Evolutionary conservation across 2,797 vertebrate species (phyloP).

Genomic region (Petrocephalus sullivani): DNA sequence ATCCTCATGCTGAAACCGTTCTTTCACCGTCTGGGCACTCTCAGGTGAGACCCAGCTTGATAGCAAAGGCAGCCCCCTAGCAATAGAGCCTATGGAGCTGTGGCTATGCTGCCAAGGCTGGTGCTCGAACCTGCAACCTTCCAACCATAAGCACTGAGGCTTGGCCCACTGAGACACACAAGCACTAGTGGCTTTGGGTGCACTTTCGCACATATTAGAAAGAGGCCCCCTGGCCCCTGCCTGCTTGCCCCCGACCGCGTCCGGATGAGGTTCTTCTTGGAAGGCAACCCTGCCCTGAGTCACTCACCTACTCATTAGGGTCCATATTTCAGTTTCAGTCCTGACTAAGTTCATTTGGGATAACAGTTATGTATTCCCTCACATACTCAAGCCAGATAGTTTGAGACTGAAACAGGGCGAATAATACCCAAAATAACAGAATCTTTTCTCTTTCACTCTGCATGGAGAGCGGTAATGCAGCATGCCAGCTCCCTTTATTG

Average conservation of each 20-base stretch:
- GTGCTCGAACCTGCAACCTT: background rate
- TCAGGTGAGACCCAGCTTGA: background rate
- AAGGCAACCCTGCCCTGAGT: background rate
- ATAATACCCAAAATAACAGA: background rate
- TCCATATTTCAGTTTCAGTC: constrained; percentile 24
- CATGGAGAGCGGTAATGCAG: background rate
- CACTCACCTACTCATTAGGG: background rate
- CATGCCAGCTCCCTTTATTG: background rate
- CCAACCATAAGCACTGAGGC: background rate
- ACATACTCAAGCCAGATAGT: constrained; percentile 39
- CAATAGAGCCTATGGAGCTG: background rate
- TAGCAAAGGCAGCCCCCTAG: background rate
- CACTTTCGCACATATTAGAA: background rate
- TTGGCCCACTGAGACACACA: background rate
- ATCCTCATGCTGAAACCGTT: background rate
- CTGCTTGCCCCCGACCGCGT: background rate
- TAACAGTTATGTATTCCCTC: constrained; percentile 32
- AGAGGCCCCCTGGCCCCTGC: background rate
- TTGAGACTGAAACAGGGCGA: background rate
- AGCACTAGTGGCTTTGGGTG: background rate
- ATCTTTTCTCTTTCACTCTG: background rate
- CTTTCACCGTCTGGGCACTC: no score
- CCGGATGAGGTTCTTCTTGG: background rate
- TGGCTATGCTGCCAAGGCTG: background rate
- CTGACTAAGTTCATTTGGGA: constrained; percentile 40